Evolutionary conservation across 2,797 vertebrate species (phyloP).

Genomic region (Sciaenops ocellatus): DNA sequence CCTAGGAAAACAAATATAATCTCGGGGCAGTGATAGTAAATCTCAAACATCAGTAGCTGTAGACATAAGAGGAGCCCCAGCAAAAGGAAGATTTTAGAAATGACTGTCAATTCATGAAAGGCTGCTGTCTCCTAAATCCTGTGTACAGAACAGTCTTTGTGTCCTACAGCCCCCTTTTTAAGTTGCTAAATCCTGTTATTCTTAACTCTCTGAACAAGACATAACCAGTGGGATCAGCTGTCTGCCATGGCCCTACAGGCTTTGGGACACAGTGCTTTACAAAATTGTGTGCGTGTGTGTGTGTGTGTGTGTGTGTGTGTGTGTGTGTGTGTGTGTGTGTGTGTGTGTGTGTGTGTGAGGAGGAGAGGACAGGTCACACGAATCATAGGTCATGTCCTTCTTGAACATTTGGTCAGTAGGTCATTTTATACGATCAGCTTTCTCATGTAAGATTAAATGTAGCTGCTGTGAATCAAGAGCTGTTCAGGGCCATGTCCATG

Average conservation of each 20-base stretch:
- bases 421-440: conserved; percentile 47
- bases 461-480: conserved; percentile 2
- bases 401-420: conserved; percentile 44
- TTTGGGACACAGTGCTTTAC: conserved; percentile 16
- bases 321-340: background rate
- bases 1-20: conserved; percentile 7
- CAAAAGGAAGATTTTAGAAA: conserved; percentile 26
- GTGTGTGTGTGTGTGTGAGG: conserved; percentile 7
- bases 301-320: conserved; percentile 5
- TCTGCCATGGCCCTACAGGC: conserved; percentile 6
- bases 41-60: conserved; percentile 17
- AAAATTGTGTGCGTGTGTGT: background rate
- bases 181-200: conserved; percentile 64
- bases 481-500: background rate
- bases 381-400: conserved; percentile 35
- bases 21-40: background rate
- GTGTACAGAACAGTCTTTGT: conserved; percentile 50
- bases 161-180: conserved; percentile 26
- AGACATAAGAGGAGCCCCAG: conserved; percentile 1
- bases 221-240: conserved; percentile 38
- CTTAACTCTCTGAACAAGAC: conserved; percentile 54
- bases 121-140: conserved; percentile 53
- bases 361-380: conserved; percentile 40
- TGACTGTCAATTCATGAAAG: conserved; percentile 32
- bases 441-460: conserved; percentile 26